Evolutionary conservation across 2,797 vertebrate genomes (phyloP), one percentile per base, ranked within the genome.

Genomic region (Hydrolagus colliei): DNA sequence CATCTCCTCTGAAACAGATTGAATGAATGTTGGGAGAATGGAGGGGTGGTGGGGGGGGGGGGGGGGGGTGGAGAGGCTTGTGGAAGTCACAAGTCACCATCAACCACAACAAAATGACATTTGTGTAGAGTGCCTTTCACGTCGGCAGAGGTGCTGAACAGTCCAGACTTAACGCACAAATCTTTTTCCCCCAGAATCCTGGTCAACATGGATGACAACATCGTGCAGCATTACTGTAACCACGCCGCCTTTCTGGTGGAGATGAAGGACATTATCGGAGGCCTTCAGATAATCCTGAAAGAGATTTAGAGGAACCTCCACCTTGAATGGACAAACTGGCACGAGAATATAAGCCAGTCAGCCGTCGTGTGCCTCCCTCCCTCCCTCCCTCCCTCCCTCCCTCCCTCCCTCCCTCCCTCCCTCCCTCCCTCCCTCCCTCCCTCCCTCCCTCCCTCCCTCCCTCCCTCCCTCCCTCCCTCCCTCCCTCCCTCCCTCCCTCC

Each of bases 191-290:
- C 1, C 8, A 99, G 98, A 87, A 99, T 99, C 88, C 93, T 96
- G 61, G 95, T 99, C 88, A 98, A 99, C 92, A 99, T 99, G 97
- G 98, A 99, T 82, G 94, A 98, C 91, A 98, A 97, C 93, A 98
- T 99, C 89, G 94, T 99, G 1, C 94, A 97, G 91, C 97, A 99
- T 90, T 99, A 99, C 91, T 98, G 96, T 94, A 98, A 98, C 92
- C 98, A 98, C 59, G 94, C 95, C 0, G 97, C 98, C 87, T 99
- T 99, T 88, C 95, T 97, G 85, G 94, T 99, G 22, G 97, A 98
- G 88, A 88, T 97, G 89, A 94, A 94, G 0, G 96, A 98, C 88
- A 86, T 90, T 1, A 92, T 92, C 18, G 95, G 94, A 76, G 96
- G 95, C 90, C 94, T 96, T 90, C 97, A 98, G 91, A 88, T 99